These are phyloP conservation scores for Chromobotia macracanthus DNA, from an alignment of 2,797 vertebrate species.

Conservation along the genomic window DNA sequence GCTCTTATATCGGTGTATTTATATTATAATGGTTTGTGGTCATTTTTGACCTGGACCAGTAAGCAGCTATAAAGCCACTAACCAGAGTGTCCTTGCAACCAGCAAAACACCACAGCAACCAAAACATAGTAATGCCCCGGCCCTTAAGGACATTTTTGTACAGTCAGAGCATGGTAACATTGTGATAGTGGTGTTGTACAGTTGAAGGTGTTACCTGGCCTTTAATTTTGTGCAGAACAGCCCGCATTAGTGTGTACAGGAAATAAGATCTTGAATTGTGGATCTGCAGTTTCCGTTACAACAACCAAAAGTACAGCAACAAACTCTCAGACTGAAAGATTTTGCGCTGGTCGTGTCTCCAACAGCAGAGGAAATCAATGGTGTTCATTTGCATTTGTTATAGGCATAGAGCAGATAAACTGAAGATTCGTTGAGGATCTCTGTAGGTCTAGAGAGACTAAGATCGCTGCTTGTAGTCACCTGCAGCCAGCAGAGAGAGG, in stretches of 20 bases:
- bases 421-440: neutral
- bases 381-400: neutral
- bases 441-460: neutral
- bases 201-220: conserved; percentile 10
- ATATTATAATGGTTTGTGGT: no score
- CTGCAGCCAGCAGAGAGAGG: conserved; percentile 5
- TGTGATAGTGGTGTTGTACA: neutral
- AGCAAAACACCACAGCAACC: no score
- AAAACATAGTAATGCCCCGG: no score
- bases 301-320: neutral
- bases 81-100: no score
- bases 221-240: neutral
- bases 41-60: no score
- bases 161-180: no score
- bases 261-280: conserved; percentile 39
- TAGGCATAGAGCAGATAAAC: neutral
- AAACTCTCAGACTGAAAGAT: neutral
- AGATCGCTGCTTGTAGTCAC: neutral
- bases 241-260: conserved; percentile 1
- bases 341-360: neutral
- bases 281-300: conserved; percentile 31
- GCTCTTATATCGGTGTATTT: neutral
- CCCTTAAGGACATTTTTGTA: no score
- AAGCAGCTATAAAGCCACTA: no score
- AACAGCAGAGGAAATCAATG: no score